Conservation (phyloP, 2,113 vertebrate species). For the Zingel zingel region DNA sequence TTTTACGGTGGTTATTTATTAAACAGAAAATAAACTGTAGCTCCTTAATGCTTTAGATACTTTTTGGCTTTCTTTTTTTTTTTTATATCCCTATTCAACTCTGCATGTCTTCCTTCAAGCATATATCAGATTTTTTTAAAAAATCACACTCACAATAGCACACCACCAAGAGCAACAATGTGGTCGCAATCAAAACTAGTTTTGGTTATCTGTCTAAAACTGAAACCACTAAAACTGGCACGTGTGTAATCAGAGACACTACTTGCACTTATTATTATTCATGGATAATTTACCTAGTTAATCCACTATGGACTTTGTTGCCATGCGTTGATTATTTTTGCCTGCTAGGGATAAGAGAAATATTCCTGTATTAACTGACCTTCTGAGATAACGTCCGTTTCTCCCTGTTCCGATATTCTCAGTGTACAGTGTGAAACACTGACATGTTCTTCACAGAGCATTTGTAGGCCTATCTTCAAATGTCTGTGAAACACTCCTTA, state of each 20-base stretch:
- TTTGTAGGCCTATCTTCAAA: not conserved
- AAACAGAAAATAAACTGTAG: too few relatives aligned
- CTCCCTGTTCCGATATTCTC: not conserved
- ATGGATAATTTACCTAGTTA: too few relatives aligned
- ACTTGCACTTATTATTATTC: not conserved
- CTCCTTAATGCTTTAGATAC: not conserved
- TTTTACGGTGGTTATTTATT: too few relatives aligned
- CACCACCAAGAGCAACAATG: not conserved
- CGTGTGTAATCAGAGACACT: not conserved
- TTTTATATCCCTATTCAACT: too few relatives aligned
- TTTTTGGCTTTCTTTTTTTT: not conserved
- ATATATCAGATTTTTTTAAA: not conserved
- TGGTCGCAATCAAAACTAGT: not conserved
- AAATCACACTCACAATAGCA: not conserved
- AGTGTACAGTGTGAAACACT: not conserved
- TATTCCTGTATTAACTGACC: not conserved
- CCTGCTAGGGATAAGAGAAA: not conserved
- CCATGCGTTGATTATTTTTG: too few relatives aligned
- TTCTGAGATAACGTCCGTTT: not conserved
- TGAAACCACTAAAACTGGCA: not conserved
- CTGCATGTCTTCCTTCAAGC: not conserved
- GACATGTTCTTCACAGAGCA: not conserved
- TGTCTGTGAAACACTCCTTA: not conserved
- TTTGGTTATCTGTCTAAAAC: not conserved
- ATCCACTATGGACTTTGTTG: too few relatives aligned